Evolutionary conservation across 1,140 invertebrate species (phyloP).

Genomic region (Branchinecta lindahli): DNA sequence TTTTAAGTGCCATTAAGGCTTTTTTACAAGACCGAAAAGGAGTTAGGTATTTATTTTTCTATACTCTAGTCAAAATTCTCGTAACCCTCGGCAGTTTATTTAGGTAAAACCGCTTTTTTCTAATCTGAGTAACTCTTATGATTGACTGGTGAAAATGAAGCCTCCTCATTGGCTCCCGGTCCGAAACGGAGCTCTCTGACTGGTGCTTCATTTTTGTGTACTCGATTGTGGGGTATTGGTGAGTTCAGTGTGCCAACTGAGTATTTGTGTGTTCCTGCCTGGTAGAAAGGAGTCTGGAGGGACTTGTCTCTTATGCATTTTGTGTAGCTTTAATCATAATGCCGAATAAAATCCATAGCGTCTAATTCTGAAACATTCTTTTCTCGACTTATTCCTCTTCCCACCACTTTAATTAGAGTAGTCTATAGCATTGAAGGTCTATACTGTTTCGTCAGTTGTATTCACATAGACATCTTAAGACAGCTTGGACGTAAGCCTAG

Average conservation of each 20-base stretch:
- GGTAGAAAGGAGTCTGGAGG: not conserved
- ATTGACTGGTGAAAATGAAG: not conserved
- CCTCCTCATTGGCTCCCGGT: not conserved
- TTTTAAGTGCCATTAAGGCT: slow-evolving; percentile 2
- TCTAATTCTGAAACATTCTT: not conserved
- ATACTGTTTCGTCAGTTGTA: too few relatives aligned
- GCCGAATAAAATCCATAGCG: slow-evolving; percentile 2
- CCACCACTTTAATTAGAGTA: too few relatives aligned
- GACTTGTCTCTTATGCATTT: slow-evolving; percentile 4
- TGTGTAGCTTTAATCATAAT: slow-evolving; percentile 8
- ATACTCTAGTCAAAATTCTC: slow-evolving; percentile 1
- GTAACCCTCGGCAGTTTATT: slow-evolving; percentile 1
- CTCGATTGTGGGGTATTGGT: not conserved
- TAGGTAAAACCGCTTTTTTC: not conserved
- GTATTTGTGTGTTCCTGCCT: not conserved
- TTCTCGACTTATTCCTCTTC: too few relatives aligned
- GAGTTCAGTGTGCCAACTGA: slow-evolving; percentile 10
- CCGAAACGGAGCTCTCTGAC: not conserved
- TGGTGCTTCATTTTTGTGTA: not conserved
- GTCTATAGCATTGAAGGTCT: too few relatives aligned
- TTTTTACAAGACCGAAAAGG: not conserved
- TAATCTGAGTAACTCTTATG: not conserved
- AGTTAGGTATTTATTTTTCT: slow-evolving; percentile 9
- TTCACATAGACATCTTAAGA: too few relatives aligned
- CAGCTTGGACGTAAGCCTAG: too few relatives aligned